A percentile compares a stretch with the other conserved stretches of the same genome.
phyloP scores from a whole-genome alignment of 2,797 vertebrate species.

The Dipus sagitta region DNA sequence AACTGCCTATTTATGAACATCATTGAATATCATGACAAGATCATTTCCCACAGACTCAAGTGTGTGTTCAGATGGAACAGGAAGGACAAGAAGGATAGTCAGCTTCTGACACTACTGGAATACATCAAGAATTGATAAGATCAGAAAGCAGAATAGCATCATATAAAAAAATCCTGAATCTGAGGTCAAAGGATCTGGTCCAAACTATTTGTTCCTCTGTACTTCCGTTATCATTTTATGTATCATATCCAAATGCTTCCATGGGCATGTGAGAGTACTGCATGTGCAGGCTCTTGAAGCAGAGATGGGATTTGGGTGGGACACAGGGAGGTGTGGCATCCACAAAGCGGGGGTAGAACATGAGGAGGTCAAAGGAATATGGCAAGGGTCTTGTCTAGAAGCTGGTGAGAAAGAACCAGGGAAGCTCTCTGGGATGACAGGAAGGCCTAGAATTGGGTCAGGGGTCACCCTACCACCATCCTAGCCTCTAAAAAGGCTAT shows the following conservation, averaged over 20 bases:
- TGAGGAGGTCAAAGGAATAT: not conserved
- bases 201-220: not conserved
- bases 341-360: not conserved
- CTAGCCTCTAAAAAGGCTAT: not conserved
- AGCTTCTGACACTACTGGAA: slow-evolving; percentile 44
- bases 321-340: not conserved
- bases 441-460: not conserved
- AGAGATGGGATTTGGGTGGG: not conserved
- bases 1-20: not conserved
- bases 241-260: no score
- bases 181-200: not conserved
- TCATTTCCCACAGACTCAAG: not conserved
- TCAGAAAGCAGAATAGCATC: not conserved
- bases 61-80: not conserved
- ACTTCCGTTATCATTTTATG: not conserved
- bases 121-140: not conserved
- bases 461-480: no score
- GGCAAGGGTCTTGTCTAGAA: not conserved
- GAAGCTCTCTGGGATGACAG: not conserved
- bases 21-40: not conserved
- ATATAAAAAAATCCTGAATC: not conserved
- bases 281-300: not conserved
- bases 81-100: not conserved
- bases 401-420: not conserved
- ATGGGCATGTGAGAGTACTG: not conserved